Base-by-base conservation (phyloP, 2,888 invertebrate genomes). In the Agrochola macilenta region DNA sequence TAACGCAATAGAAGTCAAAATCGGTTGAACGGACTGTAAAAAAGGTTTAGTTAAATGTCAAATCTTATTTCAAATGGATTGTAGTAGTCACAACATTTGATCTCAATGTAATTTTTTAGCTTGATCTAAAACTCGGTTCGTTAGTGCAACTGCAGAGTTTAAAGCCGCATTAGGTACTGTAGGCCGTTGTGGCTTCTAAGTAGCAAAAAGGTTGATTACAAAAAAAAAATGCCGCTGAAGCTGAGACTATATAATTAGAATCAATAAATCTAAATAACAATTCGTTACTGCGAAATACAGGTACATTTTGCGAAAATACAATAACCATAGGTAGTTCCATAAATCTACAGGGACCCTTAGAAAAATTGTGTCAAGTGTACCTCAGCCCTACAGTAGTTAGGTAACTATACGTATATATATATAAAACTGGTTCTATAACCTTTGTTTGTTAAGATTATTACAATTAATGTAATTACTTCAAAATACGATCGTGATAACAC, bases 321-420 rank as follows among this genome's bases (percentile, higher is more conserved):
- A 20, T 43, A 3, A 54, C 12, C 17, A 8, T 73, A 11, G 7
- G 26, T 43, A 30, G 1, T 74, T n/a, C 12, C 23, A 35, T 57
- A 57, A 60, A 9, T 57, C 49, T 77, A 26, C 58, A 81, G 30
- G 76, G 54, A 30, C 80, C 23, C 12, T 84, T 64, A 80, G 8
- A 74, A 77, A 70, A 84, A 63, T 73, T 84, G 23, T 83, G 84
- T 64, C 76, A 84, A 30, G 61, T 66, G 58, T 58, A 61, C 43
- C 43, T 66, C 23, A 61, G 35, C 35, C 46, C 39, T 66, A 58
- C 26, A 54, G 5, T 23, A 26, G 17, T 14, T 76, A 54, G 4
- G 5, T 74, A 52, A 23, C 8, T 52, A 23, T 30, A 26, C 23
- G 17, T 30, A 26, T 63, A 60, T 30, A 26, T 52, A 23, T 30